A percentile compares a stretch with the other conserved stretches of the same genome.
These are phyloP conservation scores for Balaeniceps rex DNA, from an alignment of 2,113 vertebrate genomes.

Conservation along the genomic window DNA sequence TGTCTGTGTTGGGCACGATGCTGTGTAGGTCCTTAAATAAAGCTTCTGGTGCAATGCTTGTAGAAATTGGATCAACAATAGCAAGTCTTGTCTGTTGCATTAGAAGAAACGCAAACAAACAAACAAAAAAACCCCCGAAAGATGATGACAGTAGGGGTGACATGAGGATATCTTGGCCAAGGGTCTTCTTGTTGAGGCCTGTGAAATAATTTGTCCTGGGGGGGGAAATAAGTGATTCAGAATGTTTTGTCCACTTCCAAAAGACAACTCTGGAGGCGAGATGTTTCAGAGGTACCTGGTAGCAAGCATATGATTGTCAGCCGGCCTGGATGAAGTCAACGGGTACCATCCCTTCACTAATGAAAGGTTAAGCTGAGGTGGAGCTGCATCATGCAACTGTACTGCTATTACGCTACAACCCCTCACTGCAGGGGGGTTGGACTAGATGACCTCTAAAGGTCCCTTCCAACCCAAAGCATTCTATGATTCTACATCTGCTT, in stretches of 20 bases:
- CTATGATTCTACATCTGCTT: too few relatives aligned
- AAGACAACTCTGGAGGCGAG: background rate
- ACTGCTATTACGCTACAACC: background rate
- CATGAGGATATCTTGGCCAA: background rate
- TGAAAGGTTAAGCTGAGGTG: background rate
- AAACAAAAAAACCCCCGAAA: background rate
- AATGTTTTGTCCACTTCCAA: background rate
- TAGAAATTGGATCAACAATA: too few relatives aligned
- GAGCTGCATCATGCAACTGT: background rate
- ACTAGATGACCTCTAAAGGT: too few relatives aligned
- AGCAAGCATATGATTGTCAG: background rate
- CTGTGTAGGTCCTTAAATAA: background rate
- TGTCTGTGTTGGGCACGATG: too few relatives aligned
- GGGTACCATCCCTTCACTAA: background rate
- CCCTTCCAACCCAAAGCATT: too few relatives aligned
- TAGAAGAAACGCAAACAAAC: background rate
- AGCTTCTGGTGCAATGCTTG: background rate
- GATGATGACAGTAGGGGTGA: background rate
- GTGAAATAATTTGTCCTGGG: background rate
- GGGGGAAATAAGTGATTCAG: background rate
- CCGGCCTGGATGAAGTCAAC: background rate
- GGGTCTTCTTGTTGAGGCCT: background rate
- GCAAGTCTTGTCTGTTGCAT: background rate
- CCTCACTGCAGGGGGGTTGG: too few relatives aligned
- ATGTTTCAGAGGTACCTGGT: background rate